These are phyloP conservation scores for Muscicapa striata DNA, from an alignment of 2,797 vertebrate genomes.

Conservation along the genomic window DNA sequence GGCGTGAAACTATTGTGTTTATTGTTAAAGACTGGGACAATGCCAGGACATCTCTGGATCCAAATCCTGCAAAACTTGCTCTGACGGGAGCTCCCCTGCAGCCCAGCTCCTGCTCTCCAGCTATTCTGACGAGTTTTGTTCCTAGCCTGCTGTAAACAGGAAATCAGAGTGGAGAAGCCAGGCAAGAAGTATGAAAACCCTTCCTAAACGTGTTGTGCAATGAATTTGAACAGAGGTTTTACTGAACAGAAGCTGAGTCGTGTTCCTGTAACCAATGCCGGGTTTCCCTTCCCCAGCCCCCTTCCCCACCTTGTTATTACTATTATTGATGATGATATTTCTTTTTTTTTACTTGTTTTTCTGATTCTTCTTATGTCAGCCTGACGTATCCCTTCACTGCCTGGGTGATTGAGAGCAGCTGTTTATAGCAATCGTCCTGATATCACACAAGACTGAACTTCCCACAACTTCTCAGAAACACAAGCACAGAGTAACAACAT, in stretches of 20 bases:
- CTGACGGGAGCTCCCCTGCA: background rate
- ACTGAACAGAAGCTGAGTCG: slow-evolving; percentile 50
- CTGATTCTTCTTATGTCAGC: slow-evolving; percentile 20
- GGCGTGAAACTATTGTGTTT: background rate
- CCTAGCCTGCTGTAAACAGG: background rate
- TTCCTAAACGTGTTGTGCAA: background rate
- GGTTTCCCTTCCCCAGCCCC: background rate
- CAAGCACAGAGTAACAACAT: no score
- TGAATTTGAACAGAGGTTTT: background rate
- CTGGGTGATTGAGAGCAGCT: slow-evolving; percentile 7
- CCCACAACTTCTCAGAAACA: background rate
- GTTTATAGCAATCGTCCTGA: background rate
- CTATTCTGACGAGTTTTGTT: background rate
- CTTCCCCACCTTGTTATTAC: background rate
- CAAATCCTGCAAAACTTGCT: background rate
- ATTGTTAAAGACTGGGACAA: background rate
- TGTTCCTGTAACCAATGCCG: background rate
- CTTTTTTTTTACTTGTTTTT: background rate
- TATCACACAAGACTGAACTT: background rate
- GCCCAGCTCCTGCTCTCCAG: rapidly evolving
- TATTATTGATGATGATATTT: background rate
- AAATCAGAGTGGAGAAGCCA: background rate
- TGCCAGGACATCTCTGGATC: background rate
- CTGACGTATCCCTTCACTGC: background rate
- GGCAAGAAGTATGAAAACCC: background rate